phyloP scores from a whole-genome alignment of 2,888 invertebrate genomes.

The Sesia bembeciformis region DNA sequence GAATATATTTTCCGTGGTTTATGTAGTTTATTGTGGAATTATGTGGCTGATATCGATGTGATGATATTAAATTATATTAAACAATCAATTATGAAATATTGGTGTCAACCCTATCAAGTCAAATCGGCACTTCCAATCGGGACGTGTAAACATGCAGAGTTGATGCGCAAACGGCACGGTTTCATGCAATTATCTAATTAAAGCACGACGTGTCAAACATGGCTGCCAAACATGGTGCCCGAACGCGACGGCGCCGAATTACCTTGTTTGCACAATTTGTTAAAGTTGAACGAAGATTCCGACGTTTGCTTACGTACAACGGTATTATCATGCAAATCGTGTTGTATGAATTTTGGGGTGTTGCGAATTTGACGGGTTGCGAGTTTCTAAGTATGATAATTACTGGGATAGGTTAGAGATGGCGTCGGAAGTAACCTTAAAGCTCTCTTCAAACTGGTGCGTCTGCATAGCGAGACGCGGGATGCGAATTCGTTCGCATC shows the following conservation, averaged over 20 bases:
- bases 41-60: constrained; percentile 3
- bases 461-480: no score
- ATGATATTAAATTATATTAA: neutral
- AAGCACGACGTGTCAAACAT: constrained; percentile 6
- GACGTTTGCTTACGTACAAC: constrained; percentile 19
- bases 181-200: constrained; percentile 12
- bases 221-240: constrained; percentile 5
- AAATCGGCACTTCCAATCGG: constrained; percentile 2
- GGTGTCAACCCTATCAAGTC: neutral
- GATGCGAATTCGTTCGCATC: no score
- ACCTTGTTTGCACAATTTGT: constrained; percentile 10
- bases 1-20: no score
- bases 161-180: constrained; percentile 8
- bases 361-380: neutral
- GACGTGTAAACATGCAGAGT: constrained; percentile 4
- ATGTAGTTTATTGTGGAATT: no score
- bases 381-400: neutral
- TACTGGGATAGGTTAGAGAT: neutral
- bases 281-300: constrained; percentile 14
- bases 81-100: neutral
- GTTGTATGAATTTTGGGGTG: constrained; percentile 13
- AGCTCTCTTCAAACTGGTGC: no score
- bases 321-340: constrained; percentile 39
- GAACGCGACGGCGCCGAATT: constrained; percentile 6
- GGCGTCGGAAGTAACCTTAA: no score